phyloP scores from a whole-genome alignment of 2,888 invertebrate genomes.

The Phania funesta region DNA sequence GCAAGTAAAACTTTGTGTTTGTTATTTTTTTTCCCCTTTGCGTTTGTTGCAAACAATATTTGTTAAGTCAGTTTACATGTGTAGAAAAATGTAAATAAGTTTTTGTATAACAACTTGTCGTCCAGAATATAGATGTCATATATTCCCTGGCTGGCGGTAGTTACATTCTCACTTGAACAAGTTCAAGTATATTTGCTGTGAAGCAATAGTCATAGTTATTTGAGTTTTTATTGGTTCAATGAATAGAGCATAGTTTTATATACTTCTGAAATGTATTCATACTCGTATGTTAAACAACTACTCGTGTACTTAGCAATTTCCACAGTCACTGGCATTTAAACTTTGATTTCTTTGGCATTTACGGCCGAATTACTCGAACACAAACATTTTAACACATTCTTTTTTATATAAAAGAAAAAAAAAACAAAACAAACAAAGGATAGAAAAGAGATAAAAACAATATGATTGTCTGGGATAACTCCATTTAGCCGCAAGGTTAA shows the following conservation, averaged over 20 bases:
- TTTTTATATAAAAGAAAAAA: constrained; percentile 17
- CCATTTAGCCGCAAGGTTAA: constrained; percentile 57
- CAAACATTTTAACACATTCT: constrained; percentile 62
- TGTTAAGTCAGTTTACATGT: constrained; percentile 58
- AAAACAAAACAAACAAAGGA: constrained; percentile 16
- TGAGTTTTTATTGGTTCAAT: constrained; percentile 62
- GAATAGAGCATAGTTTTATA: constrained; percentile 29
- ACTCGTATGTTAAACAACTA: constrained; percentile 25
- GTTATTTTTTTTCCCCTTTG: neutral
- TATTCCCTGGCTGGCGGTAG: constrained; percentile 31
- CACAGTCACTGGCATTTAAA: constrained; percentile 55
- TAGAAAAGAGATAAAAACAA: constrained; percentile 47
- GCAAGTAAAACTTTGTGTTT: constrained; percentile 17
- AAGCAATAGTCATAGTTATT: constrained; percentile 9
- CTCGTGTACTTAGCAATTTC: neutral
- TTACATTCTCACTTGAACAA: neutral
- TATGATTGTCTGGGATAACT: constrained; percentile 59
- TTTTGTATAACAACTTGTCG: constrained; percentile 27
- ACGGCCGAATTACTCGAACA: constrained; percentile 41
- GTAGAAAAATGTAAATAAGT: constrained; percentile 57
- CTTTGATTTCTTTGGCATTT: constrained; percentile 68
- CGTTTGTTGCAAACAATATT: constrained; percentile 31
- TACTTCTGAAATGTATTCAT: neutral
- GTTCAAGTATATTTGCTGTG: neutral
- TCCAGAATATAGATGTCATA: constrained; percentile 37